Evolutionary conservation across 1,140 invertebrate genomes (phyloP).

Genomic region (Aporrectodea caliginosa): DNA sequence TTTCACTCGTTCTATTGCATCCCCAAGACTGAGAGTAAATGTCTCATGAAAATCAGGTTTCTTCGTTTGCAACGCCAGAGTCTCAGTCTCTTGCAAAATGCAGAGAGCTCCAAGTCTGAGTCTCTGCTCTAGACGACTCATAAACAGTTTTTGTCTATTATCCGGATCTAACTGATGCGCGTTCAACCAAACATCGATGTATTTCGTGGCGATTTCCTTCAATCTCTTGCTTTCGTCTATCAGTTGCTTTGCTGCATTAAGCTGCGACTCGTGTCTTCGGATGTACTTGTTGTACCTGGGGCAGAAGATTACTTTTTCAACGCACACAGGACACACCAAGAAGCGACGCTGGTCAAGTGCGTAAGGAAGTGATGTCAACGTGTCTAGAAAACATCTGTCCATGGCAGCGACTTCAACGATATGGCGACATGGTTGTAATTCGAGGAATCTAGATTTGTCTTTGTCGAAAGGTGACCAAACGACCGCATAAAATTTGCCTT

Average conservation of each 20-base stretch:
- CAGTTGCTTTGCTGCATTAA: neutral
- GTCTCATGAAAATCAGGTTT: too few relatives aligned
- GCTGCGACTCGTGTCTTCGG: neutral
- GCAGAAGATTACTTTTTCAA: neutral
- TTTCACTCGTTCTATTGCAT: too few relatives aligned
- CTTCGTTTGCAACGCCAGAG: too few relatives aligned
- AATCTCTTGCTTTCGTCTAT: neutral
- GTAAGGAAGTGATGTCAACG: neutral
- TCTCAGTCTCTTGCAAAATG: too few relatives aligned
- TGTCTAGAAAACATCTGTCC: constrained; percentile 58
- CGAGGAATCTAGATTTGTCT: constrained; percentile 55
- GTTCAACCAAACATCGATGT: too few relatives aligned
- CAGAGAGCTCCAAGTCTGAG: too few relatives aligned
- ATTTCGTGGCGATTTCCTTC: too few relatives aligned
- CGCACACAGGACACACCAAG: neutral
- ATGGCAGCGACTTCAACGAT: constrained; percentile 61
- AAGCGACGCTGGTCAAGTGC: neutral
- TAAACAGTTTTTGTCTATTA: too few relatives aligned
- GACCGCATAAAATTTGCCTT: constrained; percentile 59
- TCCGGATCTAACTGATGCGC: too few relatives aligned
- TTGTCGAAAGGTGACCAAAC: constrained; percentile 54
- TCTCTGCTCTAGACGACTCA: too few relatives aligned
- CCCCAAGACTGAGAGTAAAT: too few relatives aligned
- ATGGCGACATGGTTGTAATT: constrained; percentile 65
- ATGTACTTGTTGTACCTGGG: neutral